Base-by-base conservation (phyloP, 2,797 vertebrate species). In the Furcifer pardalis region DNA sequence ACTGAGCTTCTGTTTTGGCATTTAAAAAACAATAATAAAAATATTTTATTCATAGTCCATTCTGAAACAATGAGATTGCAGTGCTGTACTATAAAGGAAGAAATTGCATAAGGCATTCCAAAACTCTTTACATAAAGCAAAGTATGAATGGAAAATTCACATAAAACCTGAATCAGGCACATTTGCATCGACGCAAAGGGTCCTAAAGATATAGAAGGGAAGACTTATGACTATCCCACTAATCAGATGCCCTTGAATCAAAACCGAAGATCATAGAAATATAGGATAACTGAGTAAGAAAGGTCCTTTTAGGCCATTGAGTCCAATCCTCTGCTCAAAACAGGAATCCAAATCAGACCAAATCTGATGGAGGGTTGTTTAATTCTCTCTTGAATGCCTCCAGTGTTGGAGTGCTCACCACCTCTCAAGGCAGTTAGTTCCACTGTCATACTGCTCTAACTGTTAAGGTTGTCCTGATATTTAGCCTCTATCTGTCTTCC, bases 211-310 rank as follows among this genome's bases (percentile, higher is more conserved):
- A 1, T 72, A 30, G 63, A 79, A 84, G 4, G 76, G 72, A 77
- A 72, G 46, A 62, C 21, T 27, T 42, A 30, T 84, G 75, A 78
- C 60, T 71, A 27, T 25, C 75, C 37, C n/a, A 42, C 65, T 84
- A 25, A 60, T n/a, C 80, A 81, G 73, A 42, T 82, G 84, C 40
- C 85, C 90, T 63, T 65, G 74, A 27, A 1, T 40, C 77, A 30
- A 40, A 21, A 21, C 60, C 3, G 17, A 52, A 52, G 49, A 52
- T 9, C n/a, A n/a, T n/a, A n/a, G n/a, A n/a, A n/a, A n/a, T n/a
- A n/a, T n/a, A n/a, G n/a, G n/a, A n/a, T n/a, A n/a, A n/a, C n/a
- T n/a, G n/a, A n/a, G n/a, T n/a, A n/a, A n/a, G n/a, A n/a, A n/a
- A n/a, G n/a, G n/a, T n/a, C n/a, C n/a, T n/a, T n/a, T n/a, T n/a